A percentile compares a stretch with the other conserved stretches of the same genome.
Conservation (phyloP, 2,797 vertebrate species). For the Heterohyrax brucei region DNA sequence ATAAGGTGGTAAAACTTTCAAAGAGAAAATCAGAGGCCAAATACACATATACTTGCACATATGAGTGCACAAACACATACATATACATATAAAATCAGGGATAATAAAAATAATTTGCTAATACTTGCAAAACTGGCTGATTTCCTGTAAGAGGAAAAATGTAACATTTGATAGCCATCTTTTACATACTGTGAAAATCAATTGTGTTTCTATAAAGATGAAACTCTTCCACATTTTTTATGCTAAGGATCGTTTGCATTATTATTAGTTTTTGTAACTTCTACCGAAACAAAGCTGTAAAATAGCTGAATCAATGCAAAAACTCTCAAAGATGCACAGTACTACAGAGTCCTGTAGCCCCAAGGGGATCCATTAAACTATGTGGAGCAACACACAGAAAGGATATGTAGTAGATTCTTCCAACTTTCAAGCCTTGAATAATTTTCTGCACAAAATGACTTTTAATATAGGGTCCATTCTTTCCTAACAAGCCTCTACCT, state of each 20-base stretch:
- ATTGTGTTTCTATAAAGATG: too few species aligned
- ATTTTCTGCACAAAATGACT: not conserved
- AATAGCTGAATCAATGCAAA: not conserved
- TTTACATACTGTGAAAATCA: not conserved
- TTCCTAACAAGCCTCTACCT: too few species aligned
- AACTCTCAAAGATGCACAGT: not conserved
- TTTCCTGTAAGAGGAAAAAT: not conserved
- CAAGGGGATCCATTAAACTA: not conserved
- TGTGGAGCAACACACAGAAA: not conserved
- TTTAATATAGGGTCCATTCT: too few species aligned
- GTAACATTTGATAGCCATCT: not conserved
- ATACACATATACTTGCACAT: not conserved
- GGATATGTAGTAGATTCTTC: not conserved
- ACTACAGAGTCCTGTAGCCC: not conserved
- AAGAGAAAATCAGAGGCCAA: not conserved
- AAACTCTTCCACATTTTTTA: not conserved
- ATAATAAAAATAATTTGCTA: not conserved
- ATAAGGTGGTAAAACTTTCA: not conserved
- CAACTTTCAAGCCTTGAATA: not conserved
- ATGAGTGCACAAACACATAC: not conserved
- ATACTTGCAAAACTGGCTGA: not conserved
- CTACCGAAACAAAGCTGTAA: not conserved
- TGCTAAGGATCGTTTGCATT: not conserved
- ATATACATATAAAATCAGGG: not conserved
- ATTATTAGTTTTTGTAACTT: not conserved